Evolutionary conservation across 2,797 vertebrate species (phyloP), one percentile per base, ranked within the genome.

Genomic region (Sorex maritimensis): DNA sequence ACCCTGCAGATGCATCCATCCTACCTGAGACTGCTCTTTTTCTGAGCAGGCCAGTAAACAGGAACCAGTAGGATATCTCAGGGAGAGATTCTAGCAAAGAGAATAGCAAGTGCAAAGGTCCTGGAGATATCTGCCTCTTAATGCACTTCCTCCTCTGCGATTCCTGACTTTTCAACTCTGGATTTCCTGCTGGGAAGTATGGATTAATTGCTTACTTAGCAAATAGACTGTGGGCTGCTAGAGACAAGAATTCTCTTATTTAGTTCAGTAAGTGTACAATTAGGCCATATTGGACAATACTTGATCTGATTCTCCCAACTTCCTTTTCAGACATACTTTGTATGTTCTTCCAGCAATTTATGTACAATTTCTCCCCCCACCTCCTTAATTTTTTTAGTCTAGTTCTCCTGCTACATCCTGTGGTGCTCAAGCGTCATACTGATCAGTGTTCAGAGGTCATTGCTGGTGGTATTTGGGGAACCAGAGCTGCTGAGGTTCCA

Each of bases 91-190:
- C 28, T 75, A 65, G 13, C 23, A 44, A 34, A 44, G 41, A 77
- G 15, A 74, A 71, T 0, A 65, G 26, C 30, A 90, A 67, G 23
- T 83, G 34, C 61, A 65, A 90, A 85, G 17, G 13, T 34, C 34
- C 30, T 63, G 41, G 23, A 52, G 21, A 11, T 44, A n/a, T 41
- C 10, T 67, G 21, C 7, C 38, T 88, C 73, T 93, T 44, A 58
- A 78, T 46, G 83, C 8, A 21, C 65, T 75, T 38, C 23, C 13
- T 95, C 21, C 34, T 81, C 49, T 79, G 38, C 58, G 46, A 44
- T 81, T 94, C 30, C 52, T 81, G 44, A 72, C 15, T 21, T 68
- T 83, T 91, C 44, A 63, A n/a, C 9, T 86, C 81, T 49, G 86
- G 34, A 52, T 88, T 85, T 85, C 49, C 14, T 68, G 89, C 74